Percentiles rank a stretch among this genome's conserved stretches.
phyloP scores from a whole-genome alignment of 2,797 vertebrate genomes.

The Valencia hispanica region DNA sequence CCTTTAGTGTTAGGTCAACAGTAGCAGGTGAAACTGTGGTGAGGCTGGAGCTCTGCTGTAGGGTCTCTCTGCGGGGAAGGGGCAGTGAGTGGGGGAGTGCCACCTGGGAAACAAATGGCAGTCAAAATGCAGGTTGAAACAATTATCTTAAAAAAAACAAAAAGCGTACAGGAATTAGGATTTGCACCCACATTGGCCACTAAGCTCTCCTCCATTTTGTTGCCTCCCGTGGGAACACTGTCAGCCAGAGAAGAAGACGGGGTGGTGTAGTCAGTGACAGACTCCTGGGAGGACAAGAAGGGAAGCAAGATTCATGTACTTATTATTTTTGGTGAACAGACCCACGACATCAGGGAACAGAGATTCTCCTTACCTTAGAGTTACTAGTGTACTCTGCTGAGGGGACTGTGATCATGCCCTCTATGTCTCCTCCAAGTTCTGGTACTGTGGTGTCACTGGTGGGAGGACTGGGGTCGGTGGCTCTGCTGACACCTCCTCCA shows the following conservation, averaged over 20 bases:
- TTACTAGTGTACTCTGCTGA: constrained; percentile 89
- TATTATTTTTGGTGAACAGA: background rate
- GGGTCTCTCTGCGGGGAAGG: constrained; percentile 93
- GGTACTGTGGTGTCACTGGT: constrained; percentile 86
- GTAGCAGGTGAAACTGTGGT: constrained; percentile 98
- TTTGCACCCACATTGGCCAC: constrained; percentile 90
- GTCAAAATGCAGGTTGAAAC: background rate
- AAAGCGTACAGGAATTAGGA: background rate
- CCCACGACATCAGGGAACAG: background rate
- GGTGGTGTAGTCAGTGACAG: constrained; percentile 96
- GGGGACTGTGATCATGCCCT: constrained; percentile 95
- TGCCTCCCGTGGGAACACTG: constrained; percentile 88
- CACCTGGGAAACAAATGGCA: constrained; percentile 80
- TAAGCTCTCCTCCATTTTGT: constrained; percentile 96
- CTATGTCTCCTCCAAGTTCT: constrained; percentile 91
- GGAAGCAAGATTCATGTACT: background rate
- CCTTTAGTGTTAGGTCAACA: constrained; percentile 98
- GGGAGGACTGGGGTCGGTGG: constrained; percentile 86
- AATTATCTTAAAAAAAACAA: too few species aligned
- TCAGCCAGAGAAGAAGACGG: constrained; percentile 94
- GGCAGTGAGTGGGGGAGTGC: constrained; percentile 93
- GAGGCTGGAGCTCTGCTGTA: constrained; percentile 95
- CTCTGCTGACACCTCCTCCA: constrained; percentile 75
- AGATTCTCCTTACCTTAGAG: constrained; percentile 84
- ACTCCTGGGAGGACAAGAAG: constrained; percentile 82